Percentiles rank a stretch among this genome's conserved stretches.
Conservation (phyloP, 2,797 vertebrate species). For the Odontamblyopus lacepedii region DNA sequence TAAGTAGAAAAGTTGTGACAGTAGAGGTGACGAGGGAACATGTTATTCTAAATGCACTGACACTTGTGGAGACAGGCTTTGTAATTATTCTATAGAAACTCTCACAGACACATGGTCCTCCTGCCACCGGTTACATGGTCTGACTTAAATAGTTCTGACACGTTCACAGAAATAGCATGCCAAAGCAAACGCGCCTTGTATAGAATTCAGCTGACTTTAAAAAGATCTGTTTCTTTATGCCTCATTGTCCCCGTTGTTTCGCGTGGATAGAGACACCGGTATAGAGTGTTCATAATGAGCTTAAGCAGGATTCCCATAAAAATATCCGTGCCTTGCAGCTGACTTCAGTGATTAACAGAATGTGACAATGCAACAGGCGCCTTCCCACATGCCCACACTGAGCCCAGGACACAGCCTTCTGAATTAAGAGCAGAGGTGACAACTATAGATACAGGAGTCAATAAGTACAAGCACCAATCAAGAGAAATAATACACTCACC, state of each 20-base stretch:
- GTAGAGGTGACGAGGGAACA: not conserved
- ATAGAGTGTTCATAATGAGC: conserved; percentile 51
- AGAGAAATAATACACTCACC: too few species aligned
- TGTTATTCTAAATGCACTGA: not conserved
- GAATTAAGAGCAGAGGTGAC: conserved; percentile 12
- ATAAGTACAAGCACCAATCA: too few species aligned
- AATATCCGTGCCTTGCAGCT: conserved; percentile 43
- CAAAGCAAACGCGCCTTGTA: conserved; percentile 35
- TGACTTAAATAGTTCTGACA: conserved; percentile 16
- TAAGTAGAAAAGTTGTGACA: not conserved
- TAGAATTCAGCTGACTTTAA: conserved; percentile 26
- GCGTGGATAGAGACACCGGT: conserved; percentile 41
- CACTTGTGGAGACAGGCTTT: not conserved
- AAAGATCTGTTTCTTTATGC: conserved; percentile 33
- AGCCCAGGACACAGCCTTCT: conserved; percentile 13
- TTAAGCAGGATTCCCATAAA: conserved; percentile 44
- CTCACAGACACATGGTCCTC: conserved; percentile 1
- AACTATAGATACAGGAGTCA: too few species aligned
- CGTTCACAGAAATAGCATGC: conserved; percentile 20
- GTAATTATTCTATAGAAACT: not conserved
- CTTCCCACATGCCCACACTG: conserved; percentile 8
- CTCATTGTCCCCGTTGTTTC: conserved; percentile 29
- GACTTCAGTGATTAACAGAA: conserved; percentile 44
- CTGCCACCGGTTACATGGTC: not conserved
- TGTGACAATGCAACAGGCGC: conserved; percentile 41